Conservation (phyloP, 2,888 invertebrate species). For the Chrysomela aeneicollis region DNA sequence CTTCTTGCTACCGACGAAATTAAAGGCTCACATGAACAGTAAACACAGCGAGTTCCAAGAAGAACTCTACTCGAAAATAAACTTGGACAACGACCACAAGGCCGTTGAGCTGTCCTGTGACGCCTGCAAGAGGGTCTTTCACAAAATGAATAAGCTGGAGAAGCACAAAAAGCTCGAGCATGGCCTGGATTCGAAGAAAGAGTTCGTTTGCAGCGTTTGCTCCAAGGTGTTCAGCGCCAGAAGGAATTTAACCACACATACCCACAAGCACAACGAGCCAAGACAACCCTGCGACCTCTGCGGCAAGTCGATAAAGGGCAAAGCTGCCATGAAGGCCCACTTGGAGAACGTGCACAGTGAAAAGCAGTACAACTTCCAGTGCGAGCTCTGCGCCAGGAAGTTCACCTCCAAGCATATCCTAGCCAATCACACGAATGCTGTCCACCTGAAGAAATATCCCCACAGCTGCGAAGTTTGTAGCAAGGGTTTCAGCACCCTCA, state of each 20-base stretch:
- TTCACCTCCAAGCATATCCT: slow-evolving; percentile 38
- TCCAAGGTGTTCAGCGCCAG: neutral
- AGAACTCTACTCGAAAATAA: neutral
- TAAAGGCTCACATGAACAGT: neutral
- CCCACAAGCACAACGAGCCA: neutral
- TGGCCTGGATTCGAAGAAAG: slow-evolving; percentile 18
- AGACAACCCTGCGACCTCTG: neutral
- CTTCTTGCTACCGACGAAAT: neutral
- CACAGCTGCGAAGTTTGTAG: slow-evolving; percentile 48
- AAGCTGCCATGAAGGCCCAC: slow-evolving; percentile 59
- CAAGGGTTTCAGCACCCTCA: slow-evolving; percentile 44
- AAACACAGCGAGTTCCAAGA: neutral
- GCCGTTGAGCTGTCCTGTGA: slow-evolving; percentile 42
- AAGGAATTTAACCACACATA: neutral
- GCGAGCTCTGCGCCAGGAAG: slow-evolving; percentile 6
- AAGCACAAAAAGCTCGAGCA: slow-evolving; percentile 59
- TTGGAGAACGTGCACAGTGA: slow-evolving; percentile 8
- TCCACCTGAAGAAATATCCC: slow-evolving; percentile 62
- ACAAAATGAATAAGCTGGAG: slow-evolving; percentile 64
- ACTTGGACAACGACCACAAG: slow-evolving; percentile 31
- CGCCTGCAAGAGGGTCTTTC: slow-evolving; percentile 48
- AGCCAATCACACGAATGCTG: slow-evolving; percentile 50
- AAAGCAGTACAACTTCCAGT: neutral
- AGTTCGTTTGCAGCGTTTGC: slow-evolving; percentile 24
- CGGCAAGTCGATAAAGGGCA: slow-evolving; percentile 35